phyloP scores from a whole-genome alignment of 2,113 vertebrate species.

The Elephantulus edwardii region DNA sequence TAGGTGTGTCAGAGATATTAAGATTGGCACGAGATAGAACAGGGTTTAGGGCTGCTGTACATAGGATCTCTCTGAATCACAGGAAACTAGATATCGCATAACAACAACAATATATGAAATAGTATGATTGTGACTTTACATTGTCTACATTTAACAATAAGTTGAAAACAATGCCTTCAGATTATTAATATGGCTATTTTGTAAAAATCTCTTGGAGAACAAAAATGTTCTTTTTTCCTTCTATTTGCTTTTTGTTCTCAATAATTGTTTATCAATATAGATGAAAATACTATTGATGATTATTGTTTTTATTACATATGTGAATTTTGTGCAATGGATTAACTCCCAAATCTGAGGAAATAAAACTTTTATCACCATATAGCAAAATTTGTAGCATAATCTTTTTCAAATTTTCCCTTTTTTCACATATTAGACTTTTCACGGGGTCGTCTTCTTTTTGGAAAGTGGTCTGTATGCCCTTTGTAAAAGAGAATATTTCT shows the following conservation, averaged over 20 bases:
- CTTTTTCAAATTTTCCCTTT: not conserved
- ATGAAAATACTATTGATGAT: no score
- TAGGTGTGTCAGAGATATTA: no score
- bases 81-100: no score
- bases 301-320: no score
- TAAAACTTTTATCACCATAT: not conserved
- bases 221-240: not conserved
- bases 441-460: not conserved
- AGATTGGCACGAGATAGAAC: no score
- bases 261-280: no score
- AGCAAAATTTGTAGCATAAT: not conserved
- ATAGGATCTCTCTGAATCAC: no score
- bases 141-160: not conserved
- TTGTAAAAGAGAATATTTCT: no score
- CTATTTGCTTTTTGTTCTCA: no score
- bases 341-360: not conserved
- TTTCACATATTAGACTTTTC: not conserved
- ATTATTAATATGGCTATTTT: not conserved
- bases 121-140: not conserved
- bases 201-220: slow-evolving; percentile 6
- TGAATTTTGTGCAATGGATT: not conserved
- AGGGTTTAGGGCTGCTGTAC: no score
- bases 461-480: not conserved
- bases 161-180: not conserved
- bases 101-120: not conserved